Evolutionary conservation across 1,140 invertebrate genomes (phyloP), one percentile per base, ranked within the genome.

Genomic region (Drosophila truncata): DNA sequence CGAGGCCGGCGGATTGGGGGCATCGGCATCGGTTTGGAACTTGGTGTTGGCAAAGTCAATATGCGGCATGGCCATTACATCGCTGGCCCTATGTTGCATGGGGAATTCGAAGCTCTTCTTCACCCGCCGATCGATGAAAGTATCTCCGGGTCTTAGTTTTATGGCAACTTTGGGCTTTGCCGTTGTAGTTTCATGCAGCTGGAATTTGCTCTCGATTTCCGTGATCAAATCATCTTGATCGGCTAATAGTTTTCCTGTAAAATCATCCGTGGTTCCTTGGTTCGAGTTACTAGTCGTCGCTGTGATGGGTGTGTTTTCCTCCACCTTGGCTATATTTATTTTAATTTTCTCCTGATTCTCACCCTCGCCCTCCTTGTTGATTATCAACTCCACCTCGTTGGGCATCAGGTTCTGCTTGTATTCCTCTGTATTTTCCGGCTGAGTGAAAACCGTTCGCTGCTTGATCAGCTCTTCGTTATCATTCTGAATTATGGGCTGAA

Each of bases 51-150:
- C 87, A 57, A 93, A 92, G 62, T 92, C 91, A 35, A 92, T 80
- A 59, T 92, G 82, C 42, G 91, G 91, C 72, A 76, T 44, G 46
- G 79, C 72, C 71, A 86, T 79, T 10, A 79, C 78, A 65, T 92
- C 91, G 62, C 90, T 91, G 14, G 86, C 91, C 0, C 80, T 55
- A 47, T 82, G 91, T 60, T 80, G 87, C 72, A 82, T 65, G 8
- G 91, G 91, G 61, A 91, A 91, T 47, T 91, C 91, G 23, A 92
- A 92, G 71, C 88, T 92, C 52, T 93, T 93, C 78, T 93, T 93
- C 7, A 92, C 92, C 8, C 92, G 74, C 3, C 91, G 72, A 66
- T 93, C 92, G 35, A 93, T 91, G 49, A 81, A 91, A 11, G 65
- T 78, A 16, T 91, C 69, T 4, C 75, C 87, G 10, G 73, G 61